Evolutionary conservation across 2,888 invertebrate genomes (phyloP).

Genomic region (Ischnus inquisitorius): DNA sequence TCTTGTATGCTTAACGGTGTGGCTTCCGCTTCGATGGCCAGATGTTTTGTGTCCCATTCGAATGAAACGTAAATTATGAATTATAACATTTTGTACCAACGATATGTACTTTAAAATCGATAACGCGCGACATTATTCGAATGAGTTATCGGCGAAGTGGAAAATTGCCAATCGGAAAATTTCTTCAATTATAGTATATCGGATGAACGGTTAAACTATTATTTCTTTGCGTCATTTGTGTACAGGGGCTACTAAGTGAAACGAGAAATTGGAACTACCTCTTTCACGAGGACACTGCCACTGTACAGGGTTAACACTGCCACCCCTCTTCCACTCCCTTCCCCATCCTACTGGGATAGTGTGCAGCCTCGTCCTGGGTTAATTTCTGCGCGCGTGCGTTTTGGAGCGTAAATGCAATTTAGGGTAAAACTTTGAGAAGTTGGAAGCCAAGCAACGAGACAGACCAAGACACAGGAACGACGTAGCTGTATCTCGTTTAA

Average conservation of each 20-base stretch:
- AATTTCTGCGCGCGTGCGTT: slow-evolving; percentile 49
- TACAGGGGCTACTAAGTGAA: background rate
- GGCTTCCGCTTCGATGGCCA: slow-evolving; percentile 9
- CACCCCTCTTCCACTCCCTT: background rate
- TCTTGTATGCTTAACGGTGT: slow-evolving; percentile 3
- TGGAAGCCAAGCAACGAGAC: slow-evolving; percentile 41
- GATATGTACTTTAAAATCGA: background rate
- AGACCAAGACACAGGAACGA: slow-evolving; percentile 25
- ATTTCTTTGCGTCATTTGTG: slow-evolving; percentile 9
- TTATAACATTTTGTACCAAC: background rate
- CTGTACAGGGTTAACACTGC: slow-evolving; percentile 9
- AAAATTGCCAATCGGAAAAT: background rate
- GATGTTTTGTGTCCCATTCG: slow-evolving; percentile 34
- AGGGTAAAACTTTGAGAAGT: slow-evolving; percentile 55
- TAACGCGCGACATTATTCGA: background rate
- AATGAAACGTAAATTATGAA: background rate
- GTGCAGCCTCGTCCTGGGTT: slow-evolving; percentile 29
- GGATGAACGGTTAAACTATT: slow-evolving; percentile 9
- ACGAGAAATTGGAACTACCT: slow-evolving; percentile 26
- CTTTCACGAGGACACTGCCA: background rate
- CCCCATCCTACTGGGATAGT: background rate
- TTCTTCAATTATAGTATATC: background rate
- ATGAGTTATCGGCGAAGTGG: background rate
- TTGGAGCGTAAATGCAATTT: slow-evolving; percentile 62
- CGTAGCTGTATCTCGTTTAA: slow-evolving; percentile 44